Conservation (phyloP, 2,113 vertebrate species). For the Promerops cafer region DNA sequence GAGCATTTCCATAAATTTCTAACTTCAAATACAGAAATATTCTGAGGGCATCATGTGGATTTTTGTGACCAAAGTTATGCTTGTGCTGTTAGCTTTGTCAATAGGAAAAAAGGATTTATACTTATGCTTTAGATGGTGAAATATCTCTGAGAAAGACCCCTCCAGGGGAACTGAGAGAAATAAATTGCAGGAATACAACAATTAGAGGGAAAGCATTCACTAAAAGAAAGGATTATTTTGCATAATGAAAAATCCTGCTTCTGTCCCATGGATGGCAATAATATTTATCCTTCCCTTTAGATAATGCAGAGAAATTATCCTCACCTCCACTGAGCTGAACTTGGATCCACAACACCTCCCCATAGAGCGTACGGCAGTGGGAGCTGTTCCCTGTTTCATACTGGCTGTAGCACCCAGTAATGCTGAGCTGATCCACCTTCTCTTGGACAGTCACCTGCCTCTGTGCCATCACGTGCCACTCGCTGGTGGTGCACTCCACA, state of each 20-base stretch:
- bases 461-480: conserved; percentile 88
- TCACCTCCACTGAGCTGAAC: conserved; percentile 79
- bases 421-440: conserved; percentile 65
- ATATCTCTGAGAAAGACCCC: not conserved
- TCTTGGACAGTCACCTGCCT: conserved; percentile 76
- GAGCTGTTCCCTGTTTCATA: conserved; percentile 61
- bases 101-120: not conserved
- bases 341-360: conserved; percentile 75
- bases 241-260: not conserved
- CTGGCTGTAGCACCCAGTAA: conserved; percentile 74
- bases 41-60: not conserved
- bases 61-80: not conserved
- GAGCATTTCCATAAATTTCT: not conserved
- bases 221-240: not conserved
- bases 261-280: not conserved
- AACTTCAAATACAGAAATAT: not conserved
- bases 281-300: not conserved
- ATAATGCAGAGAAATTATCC: not conserved
- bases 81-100: not conserved
- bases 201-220: not conserved
- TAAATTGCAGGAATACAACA: not conserved
- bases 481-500: conserved; percentile 85
- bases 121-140: not conserved
- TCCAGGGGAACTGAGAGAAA: not conserved
- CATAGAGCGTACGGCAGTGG: conserved; percentile 70